Evolutionary conservation across 2,797 vertebrate genomes (phyloP).

Genomic region (Sparus aurata): DNA sequence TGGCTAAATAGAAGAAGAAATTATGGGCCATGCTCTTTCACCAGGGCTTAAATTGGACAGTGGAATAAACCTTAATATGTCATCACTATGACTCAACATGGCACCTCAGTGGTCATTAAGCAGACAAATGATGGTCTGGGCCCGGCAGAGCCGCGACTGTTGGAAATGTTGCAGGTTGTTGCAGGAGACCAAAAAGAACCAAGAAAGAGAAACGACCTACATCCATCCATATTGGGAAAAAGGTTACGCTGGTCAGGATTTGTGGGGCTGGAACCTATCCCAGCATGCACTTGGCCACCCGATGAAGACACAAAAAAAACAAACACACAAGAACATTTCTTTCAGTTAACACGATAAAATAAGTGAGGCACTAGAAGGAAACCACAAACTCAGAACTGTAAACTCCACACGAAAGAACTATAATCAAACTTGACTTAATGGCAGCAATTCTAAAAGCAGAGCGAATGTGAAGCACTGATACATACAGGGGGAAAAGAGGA

Average conservation of each 20-base stretch:
- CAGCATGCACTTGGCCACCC: background rate
- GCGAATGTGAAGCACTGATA: constrained; percentile 2
- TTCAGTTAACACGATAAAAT: constrained; percentile 1
- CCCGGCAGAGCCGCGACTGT: constrained; percentile 40
- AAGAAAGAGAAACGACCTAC: constrained; percentile 34
- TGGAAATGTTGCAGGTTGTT: constrained; percentile 63
- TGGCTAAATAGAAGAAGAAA: constrained; percentile 44
- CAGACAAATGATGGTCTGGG: constrained; percentile 66
- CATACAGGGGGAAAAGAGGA: background rate
- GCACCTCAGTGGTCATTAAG: constrained; percentile 71
- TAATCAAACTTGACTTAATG: constrained; percentile 14
- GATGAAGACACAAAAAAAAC: constrained; percentile 21
- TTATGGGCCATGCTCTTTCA: constrained; percentile 45
- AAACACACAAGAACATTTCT: constrained; percentile 1
- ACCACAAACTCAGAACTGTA: background rate
- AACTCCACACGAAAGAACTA: background rate
- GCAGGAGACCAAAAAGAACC: constrained; percentile 49
- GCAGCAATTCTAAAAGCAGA: constrained; percentile 23
- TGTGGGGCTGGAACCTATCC: background rate
- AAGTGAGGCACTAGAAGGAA: constrained; percentile 1
- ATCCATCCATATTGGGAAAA: constrained; percentile 22
- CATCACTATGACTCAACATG: constrained; percentile 69
- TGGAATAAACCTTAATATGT: constrained; percentile 68
- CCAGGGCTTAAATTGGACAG: constrained; percentile 65
- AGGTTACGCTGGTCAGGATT: constrained; percentile 5